Evolutionary conservation across 2,113 vertebrate genomes (phyloP), one percentile per base, ranked within the genome.

Genomic region (Oceanites oceanicus): DNA sequence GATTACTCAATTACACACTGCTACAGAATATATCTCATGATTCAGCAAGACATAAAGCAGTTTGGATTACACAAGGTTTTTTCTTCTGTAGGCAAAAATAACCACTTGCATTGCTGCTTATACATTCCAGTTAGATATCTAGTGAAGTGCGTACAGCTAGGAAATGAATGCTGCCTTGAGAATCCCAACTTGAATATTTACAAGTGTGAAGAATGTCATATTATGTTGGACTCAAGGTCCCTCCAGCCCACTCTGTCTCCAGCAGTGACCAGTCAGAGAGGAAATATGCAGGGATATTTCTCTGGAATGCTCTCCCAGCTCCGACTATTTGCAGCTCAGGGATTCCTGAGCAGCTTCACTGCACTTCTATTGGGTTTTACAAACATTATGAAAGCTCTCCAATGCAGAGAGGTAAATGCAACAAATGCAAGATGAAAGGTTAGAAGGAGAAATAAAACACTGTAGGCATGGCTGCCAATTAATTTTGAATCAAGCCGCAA

Each of bases 41-140:
- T 72, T 70, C 34, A 70, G 52, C 36, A 62, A 90, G 75, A 93
- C 79, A 83, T 49, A 56, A 82, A 90, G n/a, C 27, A 40, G 44
- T 61, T 92, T 58, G 13, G 42, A 76, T 88, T 85, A 78, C 92
- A 72, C 34, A 58, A 52, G 12, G 15, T 2, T 17, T 50, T 53
- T 78, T 75, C 44, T 70, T 44, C 61, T 79, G 36, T n/a, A 53
- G 75, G 34, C 79, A 93, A 83, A 93, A 96, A 92, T 88, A 96
- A 83, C 53, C 16, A 15, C 75, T 86, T 52, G 45, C 11, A 23
- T 61, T 66, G 42, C 36, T 94, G 40, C 49, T 88, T 52, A 32
- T 5, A 29, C 63, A 52, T 96, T 92, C 59, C 88, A 76, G 30
- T 65, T 78, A 1, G 4, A 78, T 75, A 92, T 67, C 77, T 75